Percentiles rank a stretch among this genome's conserved stretches.
Conservation (phyloP, 1,140 invertebrate species). For the Trichonephila clavipes region DNA sequence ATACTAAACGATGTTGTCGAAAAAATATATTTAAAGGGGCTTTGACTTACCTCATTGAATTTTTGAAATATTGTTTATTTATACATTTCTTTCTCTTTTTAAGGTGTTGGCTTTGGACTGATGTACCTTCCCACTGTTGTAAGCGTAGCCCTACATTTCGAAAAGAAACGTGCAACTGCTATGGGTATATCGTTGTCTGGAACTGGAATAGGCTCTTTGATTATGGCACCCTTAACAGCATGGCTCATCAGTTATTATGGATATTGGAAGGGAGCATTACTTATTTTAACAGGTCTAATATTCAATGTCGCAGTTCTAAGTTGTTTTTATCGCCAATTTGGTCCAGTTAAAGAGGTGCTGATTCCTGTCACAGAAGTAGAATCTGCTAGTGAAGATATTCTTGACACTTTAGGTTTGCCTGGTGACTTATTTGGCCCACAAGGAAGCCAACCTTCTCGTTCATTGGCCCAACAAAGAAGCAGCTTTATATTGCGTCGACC, state of each 20-base stretch:
- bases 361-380: neutral
- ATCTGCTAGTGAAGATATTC: neutral
- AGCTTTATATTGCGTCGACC: neutral
- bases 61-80: too few relatives aligned
- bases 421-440: neutral
- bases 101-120: slow-evolving; percentile 92
- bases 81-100: slow-evolving; percentile 80
- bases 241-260: slow-evolving; percentile 82
- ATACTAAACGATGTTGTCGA: too few relatives aligned
- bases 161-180: slow-evolving; percentile 92
- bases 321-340: slow-evolving; percentile 87
- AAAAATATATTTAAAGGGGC: too few relatives aligned
- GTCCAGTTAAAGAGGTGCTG: neutral
- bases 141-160: slow-evolving; percentile 96
- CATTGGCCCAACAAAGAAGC: neutral
- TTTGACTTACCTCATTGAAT: too few relatives aligned
- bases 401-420: neutral
- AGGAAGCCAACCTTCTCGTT: too few relatives aligned
- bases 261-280: slow-evolving; percentile 84
- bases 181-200: slow-evolving; percentile 97
- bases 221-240: slow-evolving; percentile 89
- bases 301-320: slow-evolving; percentile 92
- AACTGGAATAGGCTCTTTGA: slow-evolving; percentile 91
- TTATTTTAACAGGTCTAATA: slow-evolving; percentile 90
- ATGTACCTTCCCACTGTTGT: slow-evolving; percentile 95